These are phyloP conservation scores for Hedya salicella DNA, from an alignment of 2,888 invertebrate genomes.

Conservation along the genomic window DNA sequence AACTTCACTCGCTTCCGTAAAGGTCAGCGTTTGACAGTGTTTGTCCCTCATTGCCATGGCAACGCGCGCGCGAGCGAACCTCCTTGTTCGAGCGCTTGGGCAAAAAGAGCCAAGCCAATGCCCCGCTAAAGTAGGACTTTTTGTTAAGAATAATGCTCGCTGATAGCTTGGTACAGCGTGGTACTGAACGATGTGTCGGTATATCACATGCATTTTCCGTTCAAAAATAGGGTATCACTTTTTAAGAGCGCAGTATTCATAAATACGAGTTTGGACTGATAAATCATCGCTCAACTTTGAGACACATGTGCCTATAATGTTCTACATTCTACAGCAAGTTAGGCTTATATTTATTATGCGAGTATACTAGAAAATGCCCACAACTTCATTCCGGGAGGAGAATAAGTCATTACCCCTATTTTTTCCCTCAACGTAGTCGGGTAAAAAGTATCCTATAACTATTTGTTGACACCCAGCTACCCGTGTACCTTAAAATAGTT, in stretches of 20 bases:
- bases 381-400: too few relatives aligned
- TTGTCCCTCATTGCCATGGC: conserved; percentile 78
- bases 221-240: conserved; percentile 7
- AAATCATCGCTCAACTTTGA: background rate
- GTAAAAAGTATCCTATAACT: too few relatives aligned
- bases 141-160: conserved; percentile 46
- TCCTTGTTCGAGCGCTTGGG: conserved; percentile 54
- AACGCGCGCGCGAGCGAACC: conserved; percentile 57
- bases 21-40: conserved; percentile 76
- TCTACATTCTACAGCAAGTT: background rate
- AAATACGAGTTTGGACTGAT: background rate
- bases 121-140: conserved; percentile 39
- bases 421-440: too few relatives aligned
- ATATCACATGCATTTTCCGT: conserved; percentile 47
- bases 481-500: too few relatives aligned
- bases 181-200: conserved; percentile 51
- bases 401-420: too few relatives aligned
- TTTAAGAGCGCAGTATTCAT: conserved; percentile 25
- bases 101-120: conserved; percentile 53
- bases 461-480: too few relatives aligned
- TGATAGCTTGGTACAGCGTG: conserved; percentile 51
- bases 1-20: conserved; percentile 49
- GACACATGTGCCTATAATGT: background rate
- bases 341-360: background rate
- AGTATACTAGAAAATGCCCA: too few relatives aligned